Conservation (phyloP, 2,797 vertebrate genomes). For the Sebastes matsubarae region DNA sequence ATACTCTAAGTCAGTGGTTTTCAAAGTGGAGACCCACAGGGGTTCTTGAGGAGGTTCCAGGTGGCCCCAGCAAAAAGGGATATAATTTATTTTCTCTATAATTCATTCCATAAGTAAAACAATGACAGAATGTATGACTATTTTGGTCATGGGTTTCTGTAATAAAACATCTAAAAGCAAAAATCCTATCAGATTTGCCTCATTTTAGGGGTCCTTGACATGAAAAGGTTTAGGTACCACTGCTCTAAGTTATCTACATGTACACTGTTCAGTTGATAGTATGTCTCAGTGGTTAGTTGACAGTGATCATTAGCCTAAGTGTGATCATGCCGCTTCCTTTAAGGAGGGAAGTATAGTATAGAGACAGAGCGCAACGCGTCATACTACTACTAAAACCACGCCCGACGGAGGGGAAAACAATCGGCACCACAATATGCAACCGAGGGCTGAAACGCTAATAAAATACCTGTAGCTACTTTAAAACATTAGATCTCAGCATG, state of each 20-base stretch:
- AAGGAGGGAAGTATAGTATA: background rate
- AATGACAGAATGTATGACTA: background rate
- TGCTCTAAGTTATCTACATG: background rate
- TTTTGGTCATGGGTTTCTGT: too few relatives aligned
- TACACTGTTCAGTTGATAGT: background rate
- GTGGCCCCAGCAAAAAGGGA: background rate
- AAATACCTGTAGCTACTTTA: background rate
- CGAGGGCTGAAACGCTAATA: background rate
- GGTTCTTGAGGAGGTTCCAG: background rate
- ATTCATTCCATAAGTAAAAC: background rate
- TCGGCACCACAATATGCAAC: background rate
- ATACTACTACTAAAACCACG: background rate
- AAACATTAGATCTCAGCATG: background rate
- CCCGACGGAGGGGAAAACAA: background rate
- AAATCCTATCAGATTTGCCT: too few relatives aligned
- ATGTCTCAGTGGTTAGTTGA: background rate
- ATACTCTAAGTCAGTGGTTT: background rate
- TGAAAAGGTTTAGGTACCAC: too few relatives aligned
- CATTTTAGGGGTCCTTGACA: too few relatives aligned
- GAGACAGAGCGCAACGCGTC: background rate
- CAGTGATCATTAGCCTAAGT: background rate
- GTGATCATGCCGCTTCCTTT: conserved; percentile 6
- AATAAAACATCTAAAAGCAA: too few relatives aligned
- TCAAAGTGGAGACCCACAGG: too few relatives aligned
- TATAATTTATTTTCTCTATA: too few relatives aligned